A percentile compares a stretch with the other conserved stretches of the same genome.
Conservation (phyloP, 2,113 vertebrate species). For the Phyllostomus discolor region DNA sequence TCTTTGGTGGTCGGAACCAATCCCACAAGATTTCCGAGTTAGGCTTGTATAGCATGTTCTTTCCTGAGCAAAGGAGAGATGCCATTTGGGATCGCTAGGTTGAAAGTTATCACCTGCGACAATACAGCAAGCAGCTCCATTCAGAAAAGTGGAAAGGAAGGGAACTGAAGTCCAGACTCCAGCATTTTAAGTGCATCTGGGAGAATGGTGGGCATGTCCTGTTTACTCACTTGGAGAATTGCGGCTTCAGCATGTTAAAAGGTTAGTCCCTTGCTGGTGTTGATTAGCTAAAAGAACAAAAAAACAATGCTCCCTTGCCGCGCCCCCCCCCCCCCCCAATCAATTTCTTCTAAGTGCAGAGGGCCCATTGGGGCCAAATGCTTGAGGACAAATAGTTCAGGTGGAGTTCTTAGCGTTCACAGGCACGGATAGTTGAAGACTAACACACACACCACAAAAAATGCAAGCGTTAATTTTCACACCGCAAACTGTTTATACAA, state of each 20-base stretch:
- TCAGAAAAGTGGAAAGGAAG: slow-evolving; percentile 74
- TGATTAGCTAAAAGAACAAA: neutral
- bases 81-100: slow-evolving; percentile 22
- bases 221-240: neutral
- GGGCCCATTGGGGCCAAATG: neutral
- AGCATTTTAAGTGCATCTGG: slow-evolving; percentile 72
- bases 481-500: neutral
- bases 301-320: accelerated
- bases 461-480: neutral
- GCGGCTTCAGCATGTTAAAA: neutral
- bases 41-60: neutral
- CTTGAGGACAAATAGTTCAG: neutral
- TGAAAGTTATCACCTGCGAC: slow-evolving; percentile 62
- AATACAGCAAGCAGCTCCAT: slow-evolving; percentile 61
- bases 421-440: neutral
- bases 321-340: neutral
- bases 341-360: neutral
- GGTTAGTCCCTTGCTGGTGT: neutral
- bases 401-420: neutral
- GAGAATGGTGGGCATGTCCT: slow-evolving; percentile 58
- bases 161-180: slow-evolving; percentile 73
- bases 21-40: neutral
- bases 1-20: neutral
- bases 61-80: neutral
- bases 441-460: neutral